Evolutionary conservation across 2,113 vertebrate species (phyloP).

Genomic region (Ctenodactylus gundi): DNA sequence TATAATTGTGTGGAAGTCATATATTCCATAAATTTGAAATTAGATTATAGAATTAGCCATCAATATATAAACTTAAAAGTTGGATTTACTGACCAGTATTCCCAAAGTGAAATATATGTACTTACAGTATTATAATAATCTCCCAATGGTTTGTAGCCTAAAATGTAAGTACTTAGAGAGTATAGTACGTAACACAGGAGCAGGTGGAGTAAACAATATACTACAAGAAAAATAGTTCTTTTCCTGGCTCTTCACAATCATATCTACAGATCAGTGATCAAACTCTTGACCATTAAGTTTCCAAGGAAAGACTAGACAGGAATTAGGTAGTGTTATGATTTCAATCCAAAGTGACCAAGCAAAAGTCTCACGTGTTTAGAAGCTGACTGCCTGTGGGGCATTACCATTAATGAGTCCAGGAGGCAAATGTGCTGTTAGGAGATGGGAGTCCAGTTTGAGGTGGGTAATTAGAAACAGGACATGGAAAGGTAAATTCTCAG

Average conservation of each 20-base stretch:
- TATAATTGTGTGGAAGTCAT: neutral
- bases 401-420: no score
- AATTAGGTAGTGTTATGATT: no score
- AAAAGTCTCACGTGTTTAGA: no score
- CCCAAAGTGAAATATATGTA: neutral
- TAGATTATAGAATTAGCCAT: no score
- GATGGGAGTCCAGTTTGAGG: no score
- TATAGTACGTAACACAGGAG: neutral
- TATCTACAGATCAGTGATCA: neutral
- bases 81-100: neutral
- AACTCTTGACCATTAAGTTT: neutral
- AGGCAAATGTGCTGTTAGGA: no score
- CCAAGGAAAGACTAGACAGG: neutral
- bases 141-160: neutral
- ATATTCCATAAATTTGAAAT: neutral
- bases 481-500: no score
- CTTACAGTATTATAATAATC: neutral
- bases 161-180: neutral
- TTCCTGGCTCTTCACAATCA: neutral
- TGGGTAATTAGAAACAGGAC: no score
- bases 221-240: neutral
- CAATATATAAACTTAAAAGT: no score
- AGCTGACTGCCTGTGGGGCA: no score
- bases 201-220: neutral
- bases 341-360: no score